A percentile compares a stretch with the other conserved stretches of the same genome.
Conservation (phyloP, 1,140 invertebrate species). For the Papilio machaon region DNA sequence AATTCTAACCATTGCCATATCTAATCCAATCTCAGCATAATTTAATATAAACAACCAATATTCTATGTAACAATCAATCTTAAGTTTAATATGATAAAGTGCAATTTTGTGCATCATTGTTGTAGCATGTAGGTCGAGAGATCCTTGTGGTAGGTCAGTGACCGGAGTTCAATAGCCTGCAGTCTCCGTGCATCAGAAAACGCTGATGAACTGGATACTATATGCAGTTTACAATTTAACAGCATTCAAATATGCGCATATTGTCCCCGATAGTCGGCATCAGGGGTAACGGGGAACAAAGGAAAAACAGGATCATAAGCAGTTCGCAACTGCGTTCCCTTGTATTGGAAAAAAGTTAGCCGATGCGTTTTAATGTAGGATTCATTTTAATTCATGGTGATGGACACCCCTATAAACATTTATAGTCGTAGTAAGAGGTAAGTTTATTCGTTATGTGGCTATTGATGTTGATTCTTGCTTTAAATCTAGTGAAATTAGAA, state of each 20-base stretch:
- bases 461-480: not conserved
- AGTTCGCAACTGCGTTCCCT: not conserved
- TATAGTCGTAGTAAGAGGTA: not conserved
- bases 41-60: slow-evolving; percentile 41
- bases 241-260: slow-evolving; percentile 13
- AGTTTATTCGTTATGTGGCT: not conserved
- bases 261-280: not conserved
- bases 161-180: slow-evolving; percentile 55
- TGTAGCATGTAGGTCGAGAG: slow-evolving; percentile 48
- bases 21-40: slow-evolving; percentile 42
- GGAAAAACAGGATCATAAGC: not conserved
- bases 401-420: not conserved
- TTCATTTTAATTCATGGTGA: no score
- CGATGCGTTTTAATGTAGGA: not conserved
- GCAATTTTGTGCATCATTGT: not conserved
- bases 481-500: not conserved
- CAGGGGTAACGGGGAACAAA: not conserved
- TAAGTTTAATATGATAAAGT: slow-evolving; percentile 6
- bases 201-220: slow-evolving; percentile 15
- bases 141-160: slow-evolving; percentile 67
- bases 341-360: not conserved
- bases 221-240: not conserved
- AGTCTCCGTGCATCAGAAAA: slow-evolving; percentile 46
- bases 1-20: slow-evolving; percentile 41
- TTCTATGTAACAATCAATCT: not conserved